These are phyloP conservation scores for Pherbina coryleti DNA, from an alignment of 2,888 invertebrate species.

Conservation along the genomic window DNA sequence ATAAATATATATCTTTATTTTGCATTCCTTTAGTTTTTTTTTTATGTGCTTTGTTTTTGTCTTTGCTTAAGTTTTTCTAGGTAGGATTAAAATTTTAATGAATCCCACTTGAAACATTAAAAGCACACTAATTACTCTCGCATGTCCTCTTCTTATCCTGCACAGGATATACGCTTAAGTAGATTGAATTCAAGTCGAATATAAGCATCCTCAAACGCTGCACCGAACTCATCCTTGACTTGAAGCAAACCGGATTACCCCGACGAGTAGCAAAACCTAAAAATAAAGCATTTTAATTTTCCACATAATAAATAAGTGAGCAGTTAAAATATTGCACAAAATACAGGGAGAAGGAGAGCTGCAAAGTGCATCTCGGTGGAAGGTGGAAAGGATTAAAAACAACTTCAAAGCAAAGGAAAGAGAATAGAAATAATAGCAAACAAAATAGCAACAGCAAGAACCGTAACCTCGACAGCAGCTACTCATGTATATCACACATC, in stretches of 20 bases:
- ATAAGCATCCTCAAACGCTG: constrained; percentile 13
- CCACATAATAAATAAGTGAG: constrained; percentile 38
- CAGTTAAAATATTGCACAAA: neutral
- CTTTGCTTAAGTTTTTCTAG: neutral
- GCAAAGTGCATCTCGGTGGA: neutral
- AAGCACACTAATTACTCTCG: constrained; percentile 49
- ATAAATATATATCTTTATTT: no score
- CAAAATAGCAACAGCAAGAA: constrained; percentile 12
- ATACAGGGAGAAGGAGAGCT: neutral
- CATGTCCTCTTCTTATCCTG: constrained; percentile 16
- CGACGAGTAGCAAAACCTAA: neutral
- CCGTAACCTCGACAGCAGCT: neutral
- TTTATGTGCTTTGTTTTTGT: neutral
- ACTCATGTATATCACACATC: constrained; percentile 18
- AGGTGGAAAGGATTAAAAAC: constrained; percentile 42
- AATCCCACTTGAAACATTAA: constrained; percentile 50
- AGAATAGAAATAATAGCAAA: neutral
- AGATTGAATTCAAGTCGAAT: constrained; percentile 32
- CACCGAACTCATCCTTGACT: neutral
- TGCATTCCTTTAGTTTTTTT: no score
- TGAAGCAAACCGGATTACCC: neutral
- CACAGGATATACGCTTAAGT: constrained; percentile 21
- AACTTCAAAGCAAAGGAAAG: constrained; percentile 39
- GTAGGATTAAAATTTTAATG: constrained; percentile 42
- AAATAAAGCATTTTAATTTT: constrained; percentile 29